Evolutionary conservation across 2,797 vertebrate species (phyloP).

Genomic region (Loriculus beryllinus): DNA sequence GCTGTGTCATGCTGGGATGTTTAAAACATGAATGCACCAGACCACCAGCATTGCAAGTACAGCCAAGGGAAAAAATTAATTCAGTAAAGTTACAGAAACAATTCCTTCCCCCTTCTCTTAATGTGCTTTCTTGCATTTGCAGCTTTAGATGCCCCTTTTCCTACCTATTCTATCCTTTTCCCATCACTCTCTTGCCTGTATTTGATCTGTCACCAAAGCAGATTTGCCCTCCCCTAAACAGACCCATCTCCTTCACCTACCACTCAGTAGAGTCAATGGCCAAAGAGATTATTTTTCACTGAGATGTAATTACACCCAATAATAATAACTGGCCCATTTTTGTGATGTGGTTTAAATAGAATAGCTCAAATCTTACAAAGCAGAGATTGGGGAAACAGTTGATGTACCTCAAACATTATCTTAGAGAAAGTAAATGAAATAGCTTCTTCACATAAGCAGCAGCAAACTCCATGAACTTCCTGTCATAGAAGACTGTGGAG

Average conservation of each 20-base stretch:
- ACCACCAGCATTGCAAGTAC: not conserved
- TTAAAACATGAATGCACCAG: not conserved
- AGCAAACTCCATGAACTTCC: not conserved
- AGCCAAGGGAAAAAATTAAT: not conserved
- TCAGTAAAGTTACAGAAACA: not conserved
- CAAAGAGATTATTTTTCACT: not conserved
- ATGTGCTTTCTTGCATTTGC: not conserved
- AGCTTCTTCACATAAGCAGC: not conserved
- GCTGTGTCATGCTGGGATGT: not conserved
- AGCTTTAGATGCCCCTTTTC: not conserved
- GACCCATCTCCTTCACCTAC: not conserved
- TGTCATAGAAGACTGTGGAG: not conserved
- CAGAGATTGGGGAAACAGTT: not conserved
- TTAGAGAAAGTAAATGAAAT: not conserved
- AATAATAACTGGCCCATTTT: not conserved
- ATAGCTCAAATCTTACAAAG: not conserved
- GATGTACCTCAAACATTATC: not conserved
- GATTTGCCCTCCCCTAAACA: not conserved
- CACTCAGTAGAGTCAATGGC: not conserved
- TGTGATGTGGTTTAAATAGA: not conserved
- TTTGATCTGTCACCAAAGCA: not conserved
- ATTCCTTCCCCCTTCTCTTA: not conserved
- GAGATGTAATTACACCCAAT: not conserved
- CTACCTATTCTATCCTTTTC: not conserved
- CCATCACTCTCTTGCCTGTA: not conserved